Evolutionary conservation across 2,113 vertebrate genomes (phyloP), one percentile per base, ranked within the genome.

Genomic region (Excalfactoria chinensis): DNA sequence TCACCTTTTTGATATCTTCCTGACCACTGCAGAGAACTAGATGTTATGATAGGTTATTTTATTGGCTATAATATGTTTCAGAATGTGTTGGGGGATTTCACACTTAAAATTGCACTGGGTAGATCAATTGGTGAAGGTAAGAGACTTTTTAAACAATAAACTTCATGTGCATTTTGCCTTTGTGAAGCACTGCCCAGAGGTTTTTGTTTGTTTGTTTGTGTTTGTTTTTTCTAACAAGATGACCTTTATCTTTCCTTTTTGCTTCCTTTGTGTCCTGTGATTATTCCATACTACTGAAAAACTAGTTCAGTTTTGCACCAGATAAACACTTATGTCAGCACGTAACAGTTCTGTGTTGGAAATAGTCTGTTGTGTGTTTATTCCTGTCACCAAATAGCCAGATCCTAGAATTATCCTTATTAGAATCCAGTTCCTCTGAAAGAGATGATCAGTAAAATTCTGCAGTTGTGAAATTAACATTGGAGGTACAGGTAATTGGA

Each of bases 361-460:
- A 95, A 67, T 55, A 62, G 49, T 82, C 84, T 70, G 51, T 91
- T 96, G 90, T 55, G 6, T 79, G 72, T 92, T 96, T 95, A 80
- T 95, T 93, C 68, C 66, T 77, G 82, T 82, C 30, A 64, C 71
- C 75, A 92, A 92, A 85, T 80, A 62, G 84, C 43, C 64, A 92
- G 79, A 79, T 55, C 78, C 7, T 7, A 16, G 28, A 28, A 53
- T 30, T 34, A 6, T 40, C 77, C 56, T 59, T 48, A 13, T 26
- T 7, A 30, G 44, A 37, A 53, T 82, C n/a, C 89, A 13, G 6
- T 32, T 89, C 49, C 32, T 4, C 7, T 88, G 40, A 23, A 30
- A 20, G 58, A 22, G 7, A 71, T 17, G 51, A 51, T 23, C 4
- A 46, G 30, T 68, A 66, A 63, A 64, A 73, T 73, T 72, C 40